phyloP scores from a whole-genome alignment of 1,140 invertebrate species.

The Drosophila hydei region DNA sequence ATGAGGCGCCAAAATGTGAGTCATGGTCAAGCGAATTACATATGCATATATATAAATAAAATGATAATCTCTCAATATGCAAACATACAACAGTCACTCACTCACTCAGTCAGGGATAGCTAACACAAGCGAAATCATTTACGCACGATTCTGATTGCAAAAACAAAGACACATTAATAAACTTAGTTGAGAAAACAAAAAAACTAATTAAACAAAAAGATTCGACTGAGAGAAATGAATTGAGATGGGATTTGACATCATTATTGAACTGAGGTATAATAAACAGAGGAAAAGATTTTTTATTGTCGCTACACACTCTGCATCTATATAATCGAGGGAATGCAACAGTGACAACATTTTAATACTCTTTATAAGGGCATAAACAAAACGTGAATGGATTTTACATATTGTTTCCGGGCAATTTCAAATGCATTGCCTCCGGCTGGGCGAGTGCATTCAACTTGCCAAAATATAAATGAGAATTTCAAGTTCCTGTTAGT shows the following conservation, averaged over 20 bases:
- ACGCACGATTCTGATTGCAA: slow-evolving; percentile 5
- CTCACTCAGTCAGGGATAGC: no score
- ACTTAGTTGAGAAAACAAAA: background rate
- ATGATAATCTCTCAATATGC: slow-evolving; percentile 13
- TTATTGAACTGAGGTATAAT: background rate
- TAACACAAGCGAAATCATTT: background rate
- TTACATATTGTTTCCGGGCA: slow-evolving; percentile 24
- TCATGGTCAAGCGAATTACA: slow-evolving; percentile 63
- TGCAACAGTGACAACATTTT: background rate
- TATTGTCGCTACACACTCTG: no score
- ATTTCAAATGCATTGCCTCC: slow-evolving; percentile 18
- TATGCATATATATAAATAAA: slow-evolving; percentile 34
- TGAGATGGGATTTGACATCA: background rate
- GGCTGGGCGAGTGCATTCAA: slow-evolving; percentile 53
- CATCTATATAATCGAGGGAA: no score
- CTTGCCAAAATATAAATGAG: slow-evolving; percentile 31
- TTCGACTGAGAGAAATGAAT: slow-evolving; percentile 6
- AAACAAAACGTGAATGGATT: slow-evolving; percentile 5
- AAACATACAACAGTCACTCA: background rate
- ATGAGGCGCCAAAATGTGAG: slow-evolving; percentile 49
- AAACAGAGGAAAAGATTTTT: no score
- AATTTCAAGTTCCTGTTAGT: slow-evolving; percentile 32
- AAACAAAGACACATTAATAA: slow-evolving; percentile 19
- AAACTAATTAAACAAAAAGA: slow-evolving; percentile 12
- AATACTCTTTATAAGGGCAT: slow-evolving; percentile 1